A percentile compares a stretch with the other conserved stretches of the same genome.
phyloP scores from a whole-genome alignment of 2,888 invertebrate genomes.

The Cheilosia scutellata region DNA sequence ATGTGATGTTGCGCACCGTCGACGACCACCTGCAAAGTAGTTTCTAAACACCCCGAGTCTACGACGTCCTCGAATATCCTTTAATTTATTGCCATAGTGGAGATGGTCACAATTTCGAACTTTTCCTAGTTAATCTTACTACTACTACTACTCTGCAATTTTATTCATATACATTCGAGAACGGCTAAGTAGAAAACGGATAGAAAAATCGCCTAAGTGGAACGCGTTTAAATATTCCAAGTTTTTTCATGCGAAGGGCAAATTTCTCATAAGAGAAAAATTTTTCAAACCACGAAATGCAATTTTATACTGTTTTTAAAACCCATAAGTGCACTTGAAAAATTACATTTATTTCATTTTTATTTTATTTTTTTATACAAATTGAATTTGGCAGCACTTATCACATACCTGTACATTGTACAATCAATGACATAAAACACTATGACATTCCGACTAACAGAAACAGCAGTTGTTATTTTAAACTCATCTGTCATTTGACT shows the following conservation, averaged over 20 bases:
- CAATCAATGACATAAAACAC: too few relatives aligned
- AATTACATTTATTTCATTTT: not conserved
- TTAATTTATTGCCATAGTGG: too few relatives aligned
- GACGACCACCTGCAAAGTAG: too few relatives aligned
- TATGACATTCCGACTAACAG: too few relatives aligned
- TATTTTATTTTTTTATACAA: not conserved
- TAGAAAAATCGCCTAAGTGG: too few relatives aligned
- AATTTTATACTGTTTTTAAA: not conserved
- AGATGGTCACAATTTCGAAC: too few relatives aligned
- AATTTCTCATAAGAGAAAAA: not conserved
- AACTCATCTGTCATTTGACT: not conserved
- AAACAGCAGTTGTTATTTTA: not conserved
- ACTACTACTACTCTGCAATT: too few relatives aligned
- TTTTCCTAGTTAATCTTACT: too few relatives aligned
- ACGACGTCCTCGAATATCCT: too few relatives aligned
- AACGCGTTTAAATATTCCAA: not conserved
- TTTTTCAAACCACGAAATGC: conserved; percentile 1
- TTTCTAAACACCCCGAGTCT: too few relatives aligned
- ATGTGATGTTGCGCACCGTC: too few relatives aligned
- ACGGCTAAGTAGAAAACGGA: not conserved
- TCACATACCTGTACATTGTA: not conserved
- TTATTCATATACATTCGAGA: too few relatives aligned
- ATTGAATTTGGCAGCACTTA: not conserved
- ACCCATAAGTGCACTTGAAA: not conserved
- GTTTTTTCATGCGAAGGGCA: not conserved